phyloP scores from a whole-genome alignment of 2,113 vertebrate genomes.

The Poicephalus gulielmi region DNA sequence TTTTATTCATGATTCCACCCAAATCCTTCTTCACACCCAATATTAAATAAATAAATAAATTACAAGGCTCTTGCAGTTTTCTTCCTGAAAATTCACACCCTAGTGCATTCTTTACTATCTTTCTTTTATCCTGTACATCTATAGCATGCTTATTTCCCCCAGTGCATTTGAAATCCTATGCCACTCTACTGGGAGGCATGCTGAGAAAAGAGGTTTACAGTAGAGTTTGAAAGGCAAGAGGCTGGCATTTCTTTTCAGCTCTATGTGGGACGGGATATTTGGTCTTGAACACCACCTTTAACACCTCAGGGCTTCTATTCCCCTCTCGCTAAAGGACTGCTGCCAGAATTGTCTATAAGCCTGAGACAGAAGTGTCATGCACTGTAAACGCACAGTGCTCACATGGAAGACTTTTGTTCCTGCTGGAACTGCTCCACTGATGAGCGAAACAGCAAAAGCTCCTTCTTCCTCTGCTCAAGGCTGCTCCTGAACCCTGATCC shows the following conservation, averaged over 20 bases:
- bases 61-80: neutral
- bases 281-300: neutral
- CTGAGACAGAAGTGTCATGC: fast-evolving
- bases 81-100: neutral
- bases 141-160: neutral
- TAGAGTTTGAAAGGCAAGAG: neutral
- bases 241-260: neutral
- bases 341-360: fast-evolving
- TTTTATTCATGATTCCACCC: neutral
- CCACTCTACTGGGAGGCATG: neutral
- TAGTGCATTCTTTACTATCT: neutral
- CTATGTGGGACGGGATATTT: neutral
- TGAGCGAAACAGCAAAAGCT: neutral
- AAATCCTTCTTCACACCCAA: neutral
- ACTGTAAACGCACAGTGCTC: neutral
- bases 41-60: neutral
- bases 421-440: neutral
- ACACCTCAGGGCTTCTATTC: neutral
- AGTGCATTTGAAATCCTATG: neutral
- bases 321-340: neutral
- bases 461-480: neutral
- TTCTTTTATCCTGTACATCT: neutral
- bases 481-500: neutral
- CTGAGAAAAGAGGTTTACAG: neutral
- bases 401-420: neutral